Conservation (phyloP, 2,888 invertebrate genomes). For the Drosophila fulvimacula region DNA sequence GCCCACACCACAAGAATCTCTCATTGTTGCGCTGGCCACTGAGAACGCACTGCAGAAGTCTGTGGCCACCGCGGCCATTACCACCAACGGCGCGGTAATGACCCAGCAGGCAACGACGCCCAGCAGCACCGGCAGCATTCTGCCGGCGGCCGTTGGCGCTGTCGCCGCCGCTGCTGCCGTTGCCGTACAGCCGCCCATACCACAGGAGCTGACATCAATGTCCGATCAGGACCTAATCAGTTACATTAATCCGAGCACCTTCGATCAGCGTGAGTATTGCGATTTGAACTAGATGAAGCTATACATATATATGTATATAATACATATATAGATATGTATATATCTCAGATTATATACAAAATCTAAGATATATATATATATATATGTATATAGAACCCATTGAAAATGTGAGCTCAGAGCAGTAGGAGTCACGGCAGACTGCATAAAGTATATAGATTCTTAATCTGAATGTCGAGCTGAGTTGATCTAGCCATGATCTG, state of each 20-base stretch:
- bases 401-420: too few relatives aligned
- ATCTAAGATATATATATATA: too few relatives aligned
- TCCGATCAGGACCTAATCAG: conserved; percentile 94
- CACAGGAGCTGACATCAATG: conserved; percentile 92
- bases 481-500: too few relatives aligned
- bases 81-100: conserved; percentile 78
- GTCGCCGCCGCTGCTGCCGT: conserved; percentile 83
- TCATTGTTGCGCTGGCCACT: conserved; percentile 83
- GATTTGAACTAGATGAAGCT: too few relatives aligned
- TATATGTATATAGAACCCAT: too few relatives aligned
- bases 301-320: too few relatives aligned
- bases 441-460: too few relatives aligned
- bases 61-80: conserved; percentile 81
- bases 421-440: too few relatives aligned
- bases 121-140: conserved; percentile 62
- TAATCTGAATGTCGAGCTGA: too few relatives aligned
- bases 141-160: conserved; percentile 70
- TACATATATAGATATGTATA: too few relatives aligned
- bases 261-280: conserved; percentile 90
- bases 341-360: too few relatives aligned
- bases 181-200: conserved; percentile 86
- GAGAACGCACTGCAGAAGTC: conserved; percentile 83
- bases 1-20: conserved; percentile 84
- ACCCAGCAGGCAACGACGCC: conserved; percentile 79
- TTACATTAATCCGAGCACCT: conserved; percentile 95